Conservation (phyloP, 2,888 invertebrate genomes). For the Corythucha ciliata region DNA sequence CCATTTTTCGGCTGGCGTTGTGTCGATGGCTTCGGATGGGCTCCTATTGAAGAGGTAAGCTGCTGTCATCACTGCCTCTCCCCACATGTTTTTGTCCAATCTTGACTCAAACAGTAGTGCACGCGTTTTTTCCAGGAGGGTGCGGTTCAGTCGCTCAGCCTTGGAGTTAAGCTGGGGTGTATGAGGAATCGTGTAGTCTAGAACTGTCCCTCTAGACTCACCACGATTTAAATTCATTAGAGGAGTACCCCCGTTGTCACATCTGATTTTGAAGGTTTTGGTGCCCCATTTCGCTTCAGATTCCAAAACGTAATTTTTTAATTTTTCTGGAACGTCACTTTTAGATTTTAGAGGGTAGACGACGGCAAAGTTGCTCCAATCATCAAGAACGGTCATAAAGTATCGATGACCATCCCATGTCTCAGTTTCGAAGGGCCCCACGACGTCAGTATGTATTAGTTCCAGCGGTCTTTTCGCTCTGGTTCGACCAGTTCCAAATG, state of each 20-base stretch:
- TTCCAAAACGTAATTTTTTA: conserved; percentile 5
- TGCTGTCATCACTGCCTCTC: background rate
- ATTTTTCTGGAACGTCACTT: background rate
- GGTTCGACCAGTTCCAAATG: conserved; percentile 1
- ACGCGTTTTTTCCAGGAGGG: conserved; percentile 9
- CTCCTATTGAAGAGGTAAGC: no score
- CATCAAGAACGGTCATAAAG: conserved; percentile 8
- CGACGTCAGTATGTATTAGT: conserved; percentile 15
- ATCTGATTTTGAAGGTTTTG: conserved; percentile 2
- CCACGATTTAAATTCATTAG: no score
- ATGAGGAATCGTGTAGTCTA: conserved; percentile 13
- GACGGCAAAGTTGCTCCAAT: conserved; percentile 1
- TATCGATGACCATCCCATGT: conserved; percentile 11
- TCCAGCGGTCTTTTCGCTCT: conserved; percentile 3
- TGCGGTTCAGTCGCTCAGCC: conserved; percentile 10
- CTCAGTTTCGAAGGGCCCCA: background rate
- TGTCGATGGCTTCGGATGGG: conserved; percentile 6
- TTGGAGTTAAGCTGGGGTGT: conserved; percentile 15
- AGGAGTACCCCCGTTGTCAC: conserved; percentile 5
- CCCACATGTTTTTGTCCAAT: background rate
- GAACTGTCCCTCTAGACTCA: conserved; percentile 8
- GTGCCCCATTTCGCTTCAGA: conserved; percentile 10
- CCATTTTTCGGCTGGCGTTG: conserved; percentile 15
- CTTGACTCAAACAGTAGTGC: background rate
- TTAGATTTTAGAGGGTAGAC: conserved; percentile 1